These are phyloP conservation scores for Patiria miniata DNA, from an alignment of 35 echinoderm and acorn worm species.

Conservation along the genomic window DNA sequence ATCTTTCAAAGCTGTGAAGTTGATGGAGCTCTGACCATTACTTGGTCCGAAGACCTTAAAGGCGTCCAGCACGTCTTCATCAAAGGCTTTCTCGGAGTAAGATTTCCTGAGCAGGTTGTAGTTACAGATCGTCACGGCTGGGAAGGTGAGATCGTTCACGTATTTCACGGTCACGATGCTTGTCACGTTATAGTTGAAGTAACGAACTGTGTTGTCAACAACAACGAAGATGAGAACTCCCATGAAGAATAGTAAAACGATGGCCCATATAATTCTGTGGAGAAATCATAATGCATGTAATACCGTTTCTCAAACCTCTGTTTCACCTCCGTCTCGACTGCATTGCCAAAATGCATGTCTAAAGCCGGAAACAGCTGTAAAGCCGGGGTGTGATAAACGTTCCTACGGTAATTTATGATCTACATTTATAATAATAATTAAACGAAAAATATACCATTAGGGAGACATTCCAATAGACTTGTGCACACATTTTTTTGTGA, in stretches of 20 bases:
- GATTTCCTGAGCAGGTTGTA: constrained; percentile 55
- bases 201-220: constrained; percentile 22
- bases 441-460: too few species aligned
- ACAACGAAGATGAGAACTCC: constrained; percentile 27
- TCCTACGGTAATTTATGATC: too few species aligned
- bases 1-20: neutral
- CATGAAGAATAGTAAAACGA: constrained; percentile 3
- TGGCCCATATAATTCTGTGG: constrained; percentile 16
- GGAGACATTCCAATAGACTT: too few species aligned
- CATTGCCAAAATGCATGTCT: too few species aligned
- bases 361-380: too few species aligned
- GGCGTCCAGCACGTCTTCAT: neutral
- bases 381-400: too few species aligned
- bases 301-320: too few species aligned
- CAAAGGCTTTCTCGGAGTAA: neutral
- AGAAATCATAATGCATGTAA: neutral
- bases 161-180: constrained; percentile 45
- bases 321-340: too few species aligned
- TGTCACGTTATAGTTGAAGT: constrained; percentile 2
- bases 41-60: neutral
- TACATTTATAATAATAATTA: too few species aligned
- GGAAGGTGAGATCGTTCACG: constrained; percentile 30
- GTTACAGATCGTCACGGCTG: constrained; percentile 58
- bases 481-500: too few species aligned
- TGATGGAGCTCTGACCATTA: neutral